Evolutionary conservation across 2,888 invertebrate genomes (phyloP).

Genomic region (Autographa gamma): DNA sequence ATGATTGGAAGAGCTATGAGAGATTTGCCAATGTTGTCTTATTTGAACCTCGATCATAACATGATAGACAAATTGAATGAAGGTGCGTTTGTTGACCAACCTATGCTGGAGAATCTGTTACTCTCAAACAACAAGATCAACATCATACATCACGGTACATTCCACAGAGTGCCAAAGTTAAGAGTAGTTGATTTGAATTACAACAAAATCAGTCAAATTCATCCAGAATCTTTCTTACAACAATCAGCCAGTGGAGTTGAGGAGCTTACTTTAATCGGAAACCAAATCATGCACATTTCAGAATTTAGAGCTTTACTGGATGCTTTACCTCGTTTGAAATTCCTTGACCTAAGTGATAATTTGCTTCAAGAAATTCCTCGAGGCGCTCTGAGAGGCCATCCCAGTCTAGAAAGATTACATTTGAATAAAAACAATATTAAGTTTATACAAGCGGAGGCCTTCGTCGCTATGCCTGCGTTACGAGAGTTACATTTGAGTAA

Average conservation of each 20-base stretch:
- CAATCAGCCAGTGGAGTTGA: conserved; percentile 93
- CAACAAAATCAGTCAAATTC: conserved; percentile 93
- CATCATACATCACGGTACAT: conserved; percentile 94
- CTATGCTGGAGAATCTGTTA: conserved; percentile 91
- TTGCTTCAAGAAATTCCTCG: conserved; percentile 93
- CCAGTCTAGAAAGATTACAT: conserved; percentile 94
- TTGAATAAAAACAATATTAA: conserved; percentile 94
- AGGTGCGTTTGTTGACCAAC: conserved; percentile 94
- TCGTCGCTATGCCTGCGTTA: conserved; percentile 95
- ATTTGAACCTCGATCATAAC: conserved; percentile 92
- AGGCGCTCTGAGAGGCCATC: conserved; percentile 94
- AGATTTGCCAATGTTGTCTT: conserved; percentile 92
- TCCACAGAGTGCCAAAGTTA: conserved; percentile 93
- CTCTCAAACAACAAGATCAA: conserved; percentile 93
- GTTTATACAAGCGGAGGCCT: conserved; percentile 93
- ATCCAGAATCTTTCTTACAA: conserved; percentile 94
- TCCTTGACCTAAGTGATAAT: conserved; percentile 94
- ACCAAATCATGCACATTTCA: conserved; percentile 93
- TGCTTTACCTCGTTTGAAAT: conserved; percentile 93
- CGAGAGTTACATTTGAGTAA: conserved; percentile 94
- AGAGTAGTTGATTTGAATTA: conserved; percentile 93
- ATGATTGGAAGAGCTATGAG: conserved; percentile 94
- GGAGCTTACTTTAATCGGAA: conserved; percentile 93
- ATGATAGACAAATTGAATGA: conserved; percentile 92
- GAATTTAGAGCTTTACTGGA: conserved; percentile 93